Percentiles rank a stretch among this genome's conserved stretches.
Evolutionary conservation across 2,797 vertebrate genomes (phyloP).

Genomic region (Lateolabrax maculatus): DNA sequence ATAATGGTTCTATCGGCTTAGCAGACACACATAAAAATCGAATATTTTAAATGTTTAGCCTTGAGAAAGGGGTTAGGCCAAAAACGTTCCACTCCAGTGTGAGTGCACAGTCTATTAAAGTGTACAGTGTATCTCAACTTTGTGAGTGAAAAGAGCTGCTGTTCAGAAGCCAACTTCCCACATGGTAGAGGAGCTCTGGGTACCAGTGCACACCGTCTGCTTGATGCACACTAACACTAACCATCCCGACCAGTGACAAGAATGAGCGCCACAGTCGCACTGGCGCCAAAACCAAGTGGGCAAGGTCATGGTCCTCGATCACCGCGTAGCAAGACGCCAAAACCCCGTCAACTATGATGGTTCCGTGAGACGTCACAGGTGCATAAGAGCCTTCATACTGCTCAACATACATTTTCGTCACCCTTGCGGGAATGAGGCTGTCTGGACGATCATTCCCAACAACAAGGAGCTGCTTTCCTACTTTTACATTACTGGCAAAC

Average conservation of each 20-base stretch:
- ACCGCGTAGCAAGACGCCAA: conserved; percentile 92
- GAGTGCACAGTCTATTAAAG: conserved; percentile 63
- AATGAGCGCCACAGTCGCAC: conserved; percentile 85
- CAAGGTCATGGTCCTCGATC: conserved; percentile 89
- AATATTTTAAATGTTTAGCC: neutral
- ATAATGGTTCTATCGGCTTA: neutral
- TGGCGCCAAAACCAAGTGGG: conserved; percentile 90
- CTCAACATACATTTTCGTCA: conserved; percentile 84
- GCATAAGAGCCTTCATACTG: conserved; percentile 88
- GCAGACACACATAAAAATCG: neutral
- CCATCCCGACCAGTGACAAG: conserved; percentile 71
- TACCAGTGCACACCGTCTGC: conserved; percentile 90
- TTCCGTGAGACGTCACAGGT: conserved; percentile 90
- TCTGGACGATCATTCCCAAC: conserved; percentile 69
- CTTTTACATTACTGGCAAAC: conserved; percentile 88
- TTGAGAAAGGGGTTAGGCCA: neutral
- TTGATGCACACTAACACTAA: conserved; percentile 44
- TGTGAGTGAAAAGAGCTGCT: conserved; percentile 87
- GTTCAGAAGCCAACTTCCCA: conserved; percentile 90
- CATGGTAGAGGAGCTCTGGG: conserved; percentile 86
- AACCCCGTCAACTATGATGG: conserved; percentile 89
- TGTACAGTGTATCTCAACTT: conserved; percentile 60
- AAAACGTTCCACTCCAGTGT: conserved; percentile 12
- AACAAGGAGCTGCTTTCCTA: conserved; percentile 87
- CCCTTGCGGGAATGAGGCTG: conserved; percentile 79